Percentiles rank a stretch among this genome's conserved stretches.
These are phyloP conservation scores for Hypercompe scribonia DNA, from an alignment of 2,888 invertebrate genomes.

Conservation along the genomic window DNA sequence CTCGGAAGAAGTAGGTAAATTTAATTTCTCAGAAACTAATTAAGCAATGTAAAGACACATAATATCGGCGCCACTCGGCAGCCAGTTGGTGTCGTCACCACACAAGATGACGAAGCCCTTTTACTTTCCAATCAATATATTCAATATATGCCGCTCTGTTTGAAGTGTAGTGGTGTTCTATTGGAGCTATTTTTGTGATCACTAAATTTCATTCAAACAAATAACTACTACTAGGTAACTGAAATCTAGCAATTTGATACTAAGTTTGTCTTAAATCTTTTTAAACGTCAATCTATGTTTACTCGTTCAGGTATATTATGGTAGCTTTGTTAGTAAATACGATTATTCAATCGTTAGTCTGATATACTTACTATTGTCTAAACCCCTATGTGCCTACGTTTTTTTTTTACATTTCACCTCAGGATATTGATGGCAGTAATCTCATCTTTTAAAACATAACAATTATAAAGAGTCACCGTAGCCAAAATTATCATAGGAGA, in stretches of 20 bases:
- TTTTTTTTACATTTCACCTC: too few species aligned
- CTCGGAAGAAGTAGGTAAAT: background rate
- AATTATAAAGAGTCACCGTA: too few species aligned
- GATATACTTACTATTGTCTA: too few species aligned
- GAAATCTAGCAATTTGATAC: background rate
- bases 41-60: background rate
- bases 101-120: background rate
- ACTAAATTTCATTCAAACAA: too few species aligned
- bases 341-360: too few species aligned
- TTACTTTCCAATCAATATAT: constrained; percentile 1
- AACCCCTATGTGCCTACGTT: too few species aligned
- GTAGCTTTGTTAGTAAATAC: too few species aligned
- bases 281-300: background rate
- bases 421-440: too few species aligned
- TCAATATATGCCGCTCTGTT: background rate
- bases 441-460: too few species aligned
- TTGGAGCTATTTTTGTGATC: too few species aligned
- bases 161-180: background rate
- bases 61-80: background rate
- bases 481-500: too few species aligned
- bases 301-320: background rate
- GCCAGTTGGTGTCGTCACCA: background rate
- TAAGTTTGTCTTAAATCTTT: background rate
- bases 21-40: background rate
- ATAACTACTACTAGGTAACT: background rate